Evolutionary conservation across 2,113 vertebrate genomes (phyloP), one percentile per base, ranked within the genome.

Genomic region (Onychostruthus taczanowskii): DNA sequence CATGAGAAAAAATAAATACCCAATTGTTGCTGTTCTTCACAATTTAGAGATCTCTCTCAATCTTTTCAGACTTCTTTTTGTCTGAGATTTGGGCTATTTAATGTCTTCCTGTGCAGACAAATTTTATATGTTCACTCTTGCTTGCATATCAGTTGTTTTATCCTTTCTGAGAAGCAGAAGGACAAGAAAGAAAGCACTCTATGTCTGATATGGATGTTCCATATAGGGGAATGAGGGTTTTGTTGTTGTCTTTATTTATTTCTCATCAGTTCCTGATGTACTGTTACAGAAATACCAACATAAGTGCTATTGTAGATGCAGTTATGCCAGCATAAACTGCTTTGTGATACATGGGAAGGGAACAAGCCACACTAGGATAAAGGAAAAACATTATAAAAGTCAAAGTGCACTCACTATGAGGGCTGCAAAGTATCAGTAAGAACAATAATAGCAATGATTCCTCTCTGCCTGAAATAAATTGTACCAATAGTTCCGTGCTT

Each of bases 401-500:
- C 82, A 79, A 90, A 94, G 73, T 84, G 33, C 35, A 55, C 69
- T 55, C 30, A 67, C 52, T 81, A 20, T 49, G 44, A 82, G 28
- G 58, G 22, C 41, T 91, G 58, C 18, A 85, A 78, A 93, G 4
- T 70, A 55, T 75, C 72, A 56, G 50, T 67, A 92, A 88, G 87
- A 95, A 66, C 62, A 95, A n/a, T 87, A 95, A 86, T 70, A 86
- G 9, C 63, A 77, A 77, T 93, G 61, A 90, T 84, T 93, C 35
- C 58, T 82, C 35, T 87, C 78, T 87, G 35, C 69, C 84, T 89
- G 49, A 94, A 91, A 95, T 89, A 86, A 84, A 90, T 86, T 75
- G 44, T 72, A 53, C 22, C 30, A 52, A 28, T 44, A 75, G 31
- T 73, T 83, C 22, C 0, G 2, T 59, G 47, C 17, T 53, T 85